Percentiles rank a stretch among this genome's conserved stretches.
Evolutionary conservation across 2,888 invertebrate species (phyloP).

Genomic region (Synanthedon myopaeformis): DNA sequence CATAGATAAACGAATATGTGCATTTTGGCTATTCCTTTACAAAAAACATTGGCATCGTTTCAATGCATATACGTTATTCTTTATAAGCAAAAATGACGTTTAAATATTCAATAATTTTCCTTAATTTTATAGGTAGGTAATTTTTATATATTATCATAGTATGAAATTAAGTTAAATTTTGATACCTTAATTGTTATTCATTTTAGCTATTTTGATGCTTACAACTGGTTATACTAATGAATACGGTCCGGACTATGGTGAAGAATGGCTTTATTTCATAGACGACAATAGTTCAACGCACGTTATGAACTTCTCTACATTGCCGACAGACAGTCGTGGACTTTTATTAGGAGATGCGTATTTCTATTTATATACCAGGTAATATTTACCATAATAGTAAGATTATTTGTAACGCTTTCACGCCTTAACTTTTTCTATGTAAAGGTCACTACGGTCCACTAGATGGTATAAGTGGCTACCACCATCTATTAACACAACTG

Average conservation of each 20-base stretch:
- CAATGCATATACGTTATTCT: not conserved
- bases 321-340: slow-evolving; percentile 29
- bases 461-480: no score
- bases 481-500: no score
- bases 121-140: not conserved
- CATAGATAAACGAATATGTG: not conserved
- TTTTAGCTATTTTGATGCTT: not conserved
- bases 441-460: no score
- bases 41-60: not conserved
- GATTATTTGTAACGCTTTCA: no score
- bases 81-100: not conserved
- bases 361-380: slow-evolving; percentile 61
- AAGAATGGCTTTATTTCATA: slow-evolving; percentile 54
- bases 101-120: not conserved
- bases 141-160: not conserved
- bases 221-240: slow-evolving; percentile 17
- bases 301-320: slow-evolving; percentile 41
- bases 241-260: slow-evolving; percentile 40
- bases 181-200: not conserved
- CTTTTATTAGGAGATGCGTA: slow-evolving; percentile 43
- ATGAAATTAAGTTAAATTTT: not conserved
- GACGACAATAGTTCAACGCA: slow-evolving; percentile 50
- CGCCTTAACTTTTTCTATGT: no score
- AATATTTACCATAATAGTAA: no score
- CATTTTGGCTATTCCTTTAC: not conserved